phyloP scores from a whole-genome alignment of 2,797 vertebrate species.

The Chlorospingus flavigularis region DNA sequence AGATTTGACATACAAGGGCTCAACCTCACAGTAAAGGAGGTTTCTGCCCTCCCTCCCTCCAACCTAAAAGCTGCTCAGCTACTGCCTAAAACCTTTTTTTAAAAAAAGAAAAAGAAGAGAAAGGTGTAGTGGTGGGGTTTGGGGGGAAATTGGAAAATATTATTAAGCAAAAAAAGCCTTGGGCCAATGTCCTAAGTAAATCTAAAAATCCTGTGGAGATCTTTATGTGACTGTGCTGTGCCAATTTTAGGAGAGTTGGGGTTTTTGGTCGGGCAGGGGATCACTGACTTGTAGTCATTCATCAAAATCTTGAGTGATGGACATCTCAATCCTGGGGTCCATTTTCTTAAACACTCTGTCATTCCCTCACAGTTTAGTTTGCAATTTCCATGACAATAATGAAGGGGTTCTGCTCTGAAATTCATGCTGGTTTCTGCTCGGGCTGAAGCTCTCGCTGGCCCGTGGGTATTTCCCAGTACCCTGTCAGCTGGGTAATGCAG shows the following conservation, averaged over 20 bases:
- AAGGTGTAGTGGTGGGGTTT: rapidly evolving
- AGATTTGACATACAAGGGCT: slow-evolving; percentile 55
- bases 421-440: neutral
- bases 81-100: neutral
- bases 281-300: neutral
- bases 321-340: neutral
- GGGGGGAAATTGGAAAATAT: neutral
- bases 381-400: slow-evolving; percentile 42
- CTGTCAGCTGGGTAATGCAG: neutral
- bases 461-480: slow-evolving; percentile 3
- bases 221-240: rapidly evolving
- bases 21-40: slow-evolving; percentile 33
- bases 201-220: rapidly evolving
- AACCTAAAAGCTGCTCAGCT: neutral
- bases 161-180: neutral
- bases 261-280: neutral
- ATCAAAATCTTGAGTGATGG: neutral
- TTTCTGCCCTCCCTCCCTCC: neutral
- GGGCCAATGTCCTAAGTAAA: neutral
- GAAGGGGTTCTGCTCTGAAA: slow-evolving; percentile 43
- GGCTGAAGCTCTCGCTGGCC: neutral
- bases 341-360: neutral
- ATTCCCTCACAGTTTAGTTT: neutral
- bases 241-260: neutral
- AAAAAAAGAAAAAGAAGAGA: neutral